A percentile compares a stretch with the other conserved stretches of the same genome.
Conservation (phyloP, 1,140 invertebrate genomes). For the Trichonephila inaurata region DNA sequence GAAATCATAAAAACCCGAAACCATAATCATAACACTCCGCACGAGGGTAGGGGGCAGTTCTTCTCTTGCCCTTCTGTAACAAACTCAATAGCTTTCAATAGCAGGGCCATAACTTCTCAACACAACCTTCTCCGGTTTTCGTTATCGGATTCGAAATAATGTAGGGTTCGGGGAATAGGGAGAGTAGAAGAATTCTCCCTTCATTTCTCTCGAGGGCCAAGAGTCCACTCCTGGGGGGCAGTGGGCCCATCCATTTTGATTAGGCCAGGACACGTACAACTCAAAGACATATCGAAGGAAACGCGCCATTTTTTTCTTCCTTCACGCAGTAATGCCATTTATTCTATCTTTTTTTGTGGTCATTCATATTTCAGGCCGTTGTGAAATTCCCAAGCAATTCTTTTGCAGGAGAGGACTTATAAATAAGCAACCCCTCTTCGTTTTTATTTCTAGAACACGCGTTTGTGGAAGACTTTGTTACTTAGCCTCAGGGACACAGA, state of each 20-base stretch:
- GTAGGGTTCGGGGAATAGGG: not conserved
- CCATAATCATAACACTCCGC: slow-evolving; percentile 31
- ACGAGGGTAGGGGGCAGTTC: not conserved
- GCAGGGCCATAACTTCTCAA: slow-evolving; percentile 1
- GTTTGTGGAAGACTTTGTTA: not conserved
- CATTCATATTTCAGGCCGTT: slow-evolving; percentile 22
- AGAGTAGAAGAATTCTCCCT: not conserved
- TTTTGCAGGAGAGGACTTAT: not conserved
- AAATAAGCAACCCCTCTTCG: not conserved
- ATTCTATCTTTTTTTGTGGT: not conserved
- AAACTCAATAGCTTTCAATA: slow-evolving; percentile 10
- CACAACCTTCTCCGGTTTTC: slow-evolving; percentile 28
- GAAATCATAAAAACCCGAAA: slow-evolving; percentile 10
- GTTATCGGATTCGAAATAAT: slow-evolving; percentile 44
- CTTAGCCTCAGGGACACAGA: not conserved
- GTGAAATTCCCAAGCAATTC: slow-evolving; percentile 18
- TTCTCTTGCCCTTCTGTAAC: not conserved
- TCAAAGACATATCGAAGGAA: slow-evolving; percentile 54
- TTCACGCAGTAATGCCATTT: slow-evolving; percentile 5
- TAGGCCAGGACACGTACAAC: slow-evolving; percentile 48
- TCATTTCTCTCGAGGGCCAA: not conserved
- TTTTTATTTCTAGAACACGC: not conserved
- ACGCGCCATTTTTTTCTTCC: not conserved
- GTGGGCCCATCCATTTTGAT: slow-evolving; percentile 59
- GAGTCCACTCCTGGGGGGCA: slow-evolving; percentile 16